Base-by-base conservation (phyloP, 2,888 invertebrate genomes). In the Sphaerophoria taeniata region DNA sequence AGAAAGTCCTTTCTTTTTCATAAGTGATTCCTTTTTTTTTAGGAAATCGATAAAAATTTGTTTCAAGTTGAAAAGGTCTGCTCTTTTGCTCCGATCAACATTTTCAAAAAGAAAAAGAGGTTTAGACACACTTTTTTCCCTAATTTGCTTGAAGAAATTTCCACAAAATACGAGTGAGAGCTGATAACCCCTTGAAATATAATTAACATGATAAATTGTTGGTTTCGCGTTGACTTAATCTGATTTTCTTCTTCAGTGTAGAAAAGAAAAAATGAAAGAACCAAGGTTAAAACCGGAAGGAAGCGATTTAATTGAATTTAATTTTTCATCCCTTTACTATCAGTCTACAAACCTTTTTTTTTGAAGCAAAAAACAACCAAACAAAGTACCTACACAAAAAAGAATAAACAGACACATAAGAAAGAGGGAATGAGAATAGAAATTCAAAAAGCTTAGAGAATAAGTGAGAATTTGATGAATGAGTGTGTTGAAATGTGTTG, bases 241-340 rank as follows among this genome's bases (percentile, higher is more conserved):
- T 3, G 5, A 31, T 31, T 60, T 39, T 39, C 39, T 4, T 60
- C 39, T 3, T 60, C 60, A 24, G 39, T 16, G 58, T 58, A 11
- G 5, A 0, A 6, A 0, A 4, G n/a, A 34, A 0, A 9, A 39
- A 39, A 39, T 39, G 39, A 43, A 51, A 55, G 31, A n/a, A 70
- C 51, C 31, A 34, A 14, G 43, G 55, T 63, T 53, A 33, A 55
- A 71, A 56, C 11, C 34, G 71, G 61, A 84, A 72, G 75, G 69
- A 80, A 72, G 36, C 61, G 53, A 58, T 84, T 84, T 84, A 80
- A 84, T 84, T 80, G 67, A 72, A 74, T 84, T 84, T 75, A 79
- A 84, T 80, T 75, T 76, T 76, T 71, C 71, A 80, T 72, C 72
- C 67, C 67, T 80, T 2, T 55, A 67, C 49, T 34, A 75, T 84